Evolutionary conservation across 2,888 invertebrate genomes (phyloP).

Genomic region (Barypeithes pellucidus): DNA sequence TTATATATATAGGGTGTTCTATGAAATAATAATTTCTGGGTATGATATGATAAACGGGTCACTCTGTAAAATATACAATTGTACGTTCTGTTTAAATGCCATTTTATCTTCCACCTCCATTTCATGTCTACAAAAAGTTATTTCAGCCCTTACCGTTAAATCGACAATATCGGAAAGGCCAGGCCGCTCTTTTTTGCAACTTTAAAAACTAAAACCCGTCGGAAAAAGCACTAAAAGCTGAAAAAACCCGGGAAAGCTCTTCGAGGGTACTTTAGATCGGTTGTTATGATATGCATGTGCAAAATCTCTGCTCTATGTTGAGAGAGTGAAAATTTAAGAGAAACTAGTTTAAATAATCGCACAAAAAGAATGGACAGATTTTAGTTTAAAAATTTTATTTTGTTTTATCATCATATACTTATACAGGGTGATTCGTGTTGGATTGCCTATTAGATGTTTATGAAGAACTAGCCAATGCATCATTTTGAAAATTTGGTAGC

Average conservation of each 20-base stretch:
- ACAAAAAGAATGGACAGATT: neutral
- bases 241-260: slow-evolving; percentile 42
- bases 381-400: neutral
- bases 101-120: neutral
- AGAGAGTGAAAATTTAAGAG: slow-evolving; percentile 31
- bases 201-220: slow-evolving; percentile 34
- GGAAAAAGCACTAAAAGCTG: slow-evolving; percentile 37
- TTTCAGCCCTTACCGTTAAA: slow-evolving; percentile 7
- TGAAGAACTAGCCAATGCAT: no score
- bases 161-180: slow-evolving; percentile 7
- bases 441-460: no score
- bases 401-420: no score
- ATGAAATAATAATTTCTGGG: no score
- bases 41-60: no score
- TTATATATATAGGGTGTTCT: no score
- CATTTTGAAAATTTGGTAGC: no score
- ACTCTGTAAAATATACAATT: no score
- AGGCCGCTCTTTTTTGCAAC: slow-evolving; percentile 14
- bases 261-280: slow-evolving; percentile 48
- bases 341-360: slow-evolving; percentile 16
- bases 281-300: slow-evolving; percentile 51
- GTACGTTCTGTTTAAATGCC: no score
- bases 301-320: slow-evolving; percentile 39
- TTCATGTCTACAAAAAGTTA: slow-evolving; percentile 6
- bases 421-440: no score